A percentile compares a stretch with the other conserved stretches of the same genome.
Evolutionary conservation across 2,113 vertebrate species (phyloP).

Genomic region (Gopherus evgoodei): DNA sequence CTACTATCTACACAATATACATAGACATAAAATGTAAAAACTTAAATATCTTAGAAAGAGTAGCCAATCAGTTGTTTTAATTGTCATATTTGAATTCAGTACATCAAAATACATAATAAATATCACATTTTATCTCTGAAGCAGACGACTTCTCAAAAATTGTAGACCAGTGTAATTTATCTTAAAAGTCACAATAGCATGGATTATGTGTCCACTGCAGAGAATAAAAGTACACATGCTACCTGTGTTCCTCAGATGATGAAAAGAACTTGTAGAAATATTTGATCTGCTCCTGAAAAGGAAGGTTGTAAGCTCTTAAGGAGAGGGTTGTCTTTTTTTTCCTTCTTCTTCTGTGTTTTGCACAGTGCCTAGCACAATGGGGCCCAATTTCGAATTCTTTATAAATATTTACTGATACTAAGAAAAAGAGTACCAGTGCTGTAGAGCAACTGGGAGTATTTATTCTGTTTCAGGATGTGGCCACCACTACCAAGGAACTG

Average conservation of each 20-base stretch:
- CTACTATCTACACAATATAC: too few relatives aligned
- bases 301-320: neutral
- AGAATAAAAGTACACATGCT: neutral
- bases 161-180: neutral
- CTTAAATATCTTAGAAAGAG: too few relatives aligned
- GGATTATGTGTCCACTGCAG: conserved; percentile 3
- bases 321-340: neutral
- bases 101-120: too few relatives aligned
- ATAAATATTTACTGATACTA: neutral
- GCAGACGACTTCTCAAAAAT: too few relatives aligned
- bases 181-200: neutral
- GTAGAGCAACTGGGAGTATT: neutral
- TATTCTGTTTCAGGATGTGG: neutral
- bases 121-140: too few relatives aligned
- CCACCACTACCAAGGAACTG: neutral
- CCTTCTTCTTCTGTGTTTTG: neutral
- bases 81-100: too few relatives aligned
- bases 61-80: too few relatives aligned
- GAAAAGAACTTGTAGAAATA: neutral
- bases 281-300: neutral
- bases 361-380: neutral
- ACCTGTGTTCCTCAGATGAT: neutral
- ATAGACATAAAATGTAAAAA: too few relatives aligned
- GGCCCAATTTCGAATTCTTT: neutral
- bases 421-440: too few relatives aligned